Base-by-base conservation (phyloP, 2,888 invertebrate species). In the Bombylius major region DNA sequence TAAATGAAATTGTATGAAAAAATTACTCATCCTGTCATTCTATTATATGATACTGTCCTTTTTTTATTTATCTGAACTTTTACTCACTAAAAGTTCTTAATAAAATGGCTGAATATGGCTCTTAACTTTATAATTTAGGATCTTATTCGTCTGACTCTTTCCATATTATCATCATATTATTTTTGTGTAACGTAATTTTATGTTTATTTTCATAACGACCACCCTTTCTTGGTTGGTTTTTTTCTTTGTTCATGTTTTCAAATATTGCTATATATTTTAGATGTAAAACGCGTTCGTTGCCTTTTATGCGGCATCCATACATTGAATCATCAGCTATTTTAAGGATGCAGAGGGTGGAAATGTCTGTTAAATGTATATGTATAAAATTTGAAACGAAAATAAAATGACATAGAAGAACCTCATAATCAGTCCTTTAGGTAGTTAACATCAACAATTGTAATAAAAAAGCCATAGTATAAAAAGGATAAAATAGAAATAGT, bases 71-170 rank as follows among this genome's bases (percentile, higher is more conserved):
- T 8, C 34, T 36, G 14, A 23, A 44, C 14, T 50, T 36, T 14
- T 14, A 49, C 47, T 42, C 42, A 45, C 5, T 5, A 54, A 44
- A 14, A 32, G 44, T 14, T 45, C 44, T 54, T 49, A 49, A 54
- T 34, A 50, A 49, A 54, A 54, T 54, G 54, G 50, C 50, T 49
- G 33, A 50, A 42, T 42, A 11, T 42, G 12, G 54, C 50, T 49
- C 54, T 44, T 54, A 54, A 54, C 54, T 54, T 54, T 54, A 50
- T 54, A 54, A 54, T 54, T 54, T 54, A 54, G 54, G 54, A 49
- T 54, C 54, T 50, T 54, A 54, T 50, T 54, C 50, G 54, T 54
- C 54, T 54, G 50, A 39, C 54, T 45, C 54, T 48, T 54, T 47
- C 54, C 54, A 54, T 54, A 54, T 50, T 50, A 44, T 11, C 39